Percentiles rank a stretch among this genome's conserved stretches.
Conservation (phyloP, 2,797 vertebrate genomes). For the Hypotaenidia philippensis region DNA sequence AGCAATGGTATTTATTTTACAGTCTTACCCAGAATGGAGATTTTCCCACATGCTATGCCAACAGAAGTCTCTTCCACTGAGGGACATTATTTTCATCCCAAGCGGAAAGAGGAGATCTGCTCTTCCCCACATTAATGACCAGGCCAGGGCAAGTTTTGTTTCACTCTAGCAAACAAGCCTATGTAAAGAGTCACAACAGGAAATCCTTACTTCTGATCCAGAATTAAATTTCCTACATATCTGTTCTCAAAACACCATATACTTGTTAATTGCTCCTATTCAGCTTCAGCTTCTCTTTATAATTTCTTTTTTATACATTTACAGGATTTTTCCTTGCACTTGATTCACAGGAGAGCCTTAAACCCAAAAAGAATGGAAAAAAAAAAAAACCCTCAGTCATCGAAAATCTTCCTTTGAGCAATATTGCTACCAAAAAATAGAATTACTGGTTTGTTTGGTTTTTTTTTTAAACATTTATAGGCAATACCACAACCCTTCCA, state of each 20-base stretch:
- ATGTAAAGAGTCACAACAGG: background rate
- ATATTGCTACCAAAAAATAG: background rate
- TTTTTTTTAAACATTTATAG: background rate
- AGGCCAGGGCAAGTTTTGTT: background rate
- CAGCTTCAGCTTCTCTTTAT: background rate
- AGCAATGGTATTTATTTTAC: background rate
- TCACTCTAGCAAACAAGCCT: background rate
- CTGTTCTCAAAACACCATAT: background rate
- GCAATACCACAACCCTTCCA: background rate
- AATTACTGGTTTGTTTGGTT: no score
- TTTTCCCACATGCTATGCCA: background rate
- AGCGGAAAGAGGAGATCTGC: background rate
- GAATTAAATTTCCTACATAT: background rate
- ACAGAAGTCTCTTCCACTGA: background rate
- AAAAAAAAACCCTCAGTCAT: no score
- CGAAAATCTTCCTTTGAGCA: background rate
- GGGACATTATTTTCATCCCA: background rate
- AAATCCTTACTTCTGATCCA: background rate
- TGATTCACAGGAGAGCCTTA: background rate
- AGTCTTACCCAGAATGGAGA: background rate
- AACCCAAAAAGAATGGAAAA: background rate
- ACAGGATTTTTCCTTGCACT: background rate
- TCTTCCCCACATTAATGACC: background rate
- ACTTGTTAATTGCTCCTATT: background rate
- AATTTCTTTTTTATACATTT: background rate